These are phyloP conservation scores for Diachasmimorpha longicaudata DNA, from an alignment of 1,140 invertebrate genomes.

Conservation along the genomic window DNA sequence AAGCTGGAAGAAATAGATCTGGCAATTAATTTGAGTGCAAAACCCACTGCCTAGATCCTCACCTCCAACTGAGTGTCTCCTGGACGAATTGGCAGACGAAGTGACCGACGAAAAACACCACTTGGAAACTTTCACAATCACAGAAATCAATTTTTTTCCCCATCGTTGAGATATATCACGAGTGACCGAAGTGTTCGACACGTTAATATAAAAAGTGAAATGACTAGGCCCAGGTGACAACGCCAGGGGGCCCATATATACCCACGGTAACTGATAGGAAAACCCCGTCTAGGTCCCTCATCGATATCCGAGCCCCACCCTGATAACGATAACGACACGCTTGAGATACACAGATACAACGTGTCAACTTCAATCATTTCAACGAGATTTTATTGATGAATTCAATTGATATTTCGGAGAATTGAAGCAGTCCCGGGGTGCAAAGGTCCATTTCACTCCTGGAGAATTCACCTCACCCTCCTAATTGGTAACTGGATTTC, in stretches of 20 bases:
- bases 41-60: slow-evolving; percentile 69
- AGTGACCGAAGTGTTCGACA: background rate
- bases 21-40: slow-evolving; percentile 59
- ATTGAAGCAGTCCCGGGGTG: background rate
- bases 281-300: slow-evolving; percentile 49
- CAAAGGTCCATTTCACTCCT: background rate
- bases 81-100: slow-evolving; percentile 11
- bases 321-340: slow-evolving; percentile 52
- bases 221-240: slow-evolving; percentile 43
- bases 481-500: no score
- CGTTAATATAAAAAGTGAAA: slow-evolving; percentile 37
- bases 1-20: slow-evolving; percentile 84
- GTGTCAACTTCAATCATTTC: background rate
- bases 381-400: background rate
- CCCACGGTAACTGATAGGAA: slow-evolving; percentile 53
- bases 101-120: background rate
- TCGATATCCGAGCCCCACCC: slow-evolving; percentile 56
- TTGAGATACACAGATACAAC: background rate
- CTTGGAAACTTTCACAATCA: background rate
- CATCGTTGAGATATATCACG: background rate
- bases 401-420: background rate
- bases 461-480: no score
- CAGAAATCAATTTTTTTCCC: background rate
- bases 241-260: slow-evolving; percentile 52
- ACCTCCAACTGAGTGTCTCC: slow-evolving; percentile 70